phyloP scores from a whole-genome alignment of 2,797 vertebrate genomes.

The Acipenser ruthenus region DNA sequence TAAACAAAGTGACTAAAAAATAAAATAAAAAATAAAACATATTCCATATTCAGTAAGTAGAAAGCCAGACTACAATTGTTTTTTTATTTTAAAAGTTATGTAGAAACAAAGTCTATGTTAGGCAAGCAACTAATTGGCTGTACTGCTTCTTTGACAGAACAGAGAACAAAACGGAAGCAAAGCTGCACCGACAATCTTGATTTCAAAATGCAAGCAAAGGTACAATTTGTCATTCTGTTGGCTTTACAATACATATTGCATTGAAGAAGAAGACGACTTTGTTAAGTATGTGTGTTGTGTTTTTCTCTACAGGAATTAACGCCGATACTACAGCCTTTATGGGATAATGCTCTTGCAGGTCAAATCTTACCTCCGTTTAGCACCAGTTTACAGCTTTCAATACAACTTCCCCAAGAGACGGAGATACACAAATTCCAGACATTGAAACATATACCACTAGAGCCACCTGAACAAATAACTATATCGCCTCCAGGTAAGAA shows the following conservation, averaged over 20 bases:
- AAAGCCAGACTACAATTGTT: too few relatives aligned
- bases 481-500: constrained; percentile 52
- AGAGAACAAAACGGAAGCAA: constrained; percentile 54
- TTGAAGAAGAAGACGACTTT: constrained; percentile 14
- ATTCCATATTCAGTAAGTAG: too few relatives aligned
- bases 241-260: constrained; percentile 10
- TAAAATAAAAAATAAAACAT: too few relatives aligned
- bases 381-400: constrained; percentile 17
- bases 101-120: too few relatives aligned
- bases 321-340: constrained; percentile 21
- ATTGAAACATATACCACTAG: constrained; percentile 17
- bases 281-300: constrained; percentile 27
- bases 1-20: too few relatives aligned
- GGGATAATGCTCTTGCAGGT: constrained; percentile 25
- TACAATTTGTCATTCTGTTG: constrained; percentile 37
- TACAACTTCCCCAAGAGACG: constrained; percentile 17
- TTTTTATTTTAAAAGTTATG: neutral
- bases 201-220: constrained; percentile 53
- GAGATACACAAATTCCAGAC: constrained; percentile 24
- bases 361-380: constrained; percentile 23
- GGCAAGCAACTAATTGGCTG: neutral
- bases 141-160: constrained; percentile 44
- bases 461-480: constrained; percentile 32
- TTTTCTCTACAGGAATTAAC: constrained; percentile 37
- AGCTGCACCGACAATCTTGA: constrained; percentile 34